Evolutionary conservation across 2,113 vertebrate genomes (phyloP).

Genomic region (Xenopus tropicalis): DNA sequence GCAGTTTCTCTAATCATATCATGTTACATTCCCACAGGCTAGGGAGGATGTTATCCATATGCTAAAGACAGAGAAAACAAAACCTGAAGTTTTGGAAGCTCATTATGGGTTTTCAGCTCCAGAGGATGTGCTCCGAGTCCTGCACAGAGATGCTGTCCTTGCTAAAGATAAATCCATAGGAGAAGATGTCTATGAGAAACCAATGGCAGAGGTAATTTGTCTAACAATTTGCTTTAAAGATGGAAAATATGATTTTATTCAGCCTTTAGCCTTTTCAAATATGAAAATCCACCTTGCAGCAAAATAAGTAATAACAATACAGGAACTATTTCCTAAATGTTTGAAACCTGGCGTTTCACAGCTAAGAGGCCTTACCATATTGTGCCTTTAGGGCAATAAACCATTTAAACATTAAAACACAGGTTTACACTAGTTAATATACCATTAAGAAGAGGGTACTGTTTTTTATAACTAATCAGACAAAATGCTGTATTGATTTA

Average conservation of each 20-base stretch:
- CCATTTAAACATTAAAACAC: too few relatives aligned
- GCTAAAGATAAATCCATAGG: slow-evolving; percentile 58
- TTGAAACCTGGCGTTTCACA: too few relatives aligned
- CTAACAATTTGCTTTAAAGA: not conserved
- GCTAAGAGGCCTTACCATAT: too few relatives aligned
- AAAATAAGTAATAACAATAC: too few relatives aligned
- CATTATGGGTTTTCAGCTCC: slow-evolving; percentile 84
- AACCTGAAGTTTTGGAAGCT: slow-evolving; percentile 82
- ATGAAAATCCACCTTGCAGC: not conserved
- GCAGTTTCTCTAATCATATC: slow-evolving; percentile 46
- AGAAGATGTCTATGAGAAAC: slow-evolving; percentile 88
- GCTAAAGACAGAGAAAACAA: slow-evolving; percentile 79
- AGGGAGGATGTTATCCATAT: slow-evolving; percentile 91
- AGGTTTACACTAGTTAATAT: too few relatives aligned
- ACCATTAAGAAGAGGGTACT: too few relatives aligned
- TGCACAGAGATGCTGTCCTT: slow-evolving; percentile 83
- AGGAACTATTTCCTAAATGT: too few relatives aligned
- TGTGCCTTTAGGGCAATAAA: too few relatives aligned
- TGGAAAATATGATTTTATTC: not conserved
- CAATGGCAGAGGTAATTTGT: slow-evolving; percentile 84
- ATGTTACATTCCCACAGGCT: slow-evolving; percentile 70
- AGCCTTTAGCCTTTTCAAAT: not conserved
- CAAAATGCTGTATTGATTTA: too few relatives aligned
- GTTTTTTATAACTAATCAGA: too few relatives aligned
- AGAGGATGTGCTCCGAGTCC: slow-evolving; percentile 74